Conservation (phyloP, 2,113 vertebrate genomes). For the Cephalophus harveyi region DNA sequence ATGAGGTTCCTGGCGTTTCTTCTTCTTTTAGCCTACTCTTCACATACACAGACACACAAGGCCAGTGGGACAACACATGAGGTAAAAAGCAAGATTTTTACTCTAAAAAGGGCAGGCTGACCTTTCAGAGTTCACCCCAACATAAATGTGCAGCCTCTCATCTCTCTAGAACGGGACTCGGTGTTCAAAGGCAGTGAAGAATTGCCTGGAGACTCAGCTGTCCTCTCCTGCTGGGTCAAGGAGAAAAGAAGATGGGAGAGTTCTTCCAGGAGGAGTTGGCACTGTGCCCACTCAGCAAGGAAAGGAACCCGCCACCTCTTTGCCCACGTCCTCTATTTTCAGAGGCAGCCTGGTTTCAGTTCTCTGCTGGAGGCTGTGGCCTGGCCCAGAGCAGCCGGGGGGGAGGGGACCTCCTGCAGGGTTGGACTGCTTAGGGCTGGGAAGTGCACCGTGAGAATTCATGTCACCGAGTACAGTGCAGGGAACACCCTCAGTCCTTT, state of each 20-base stretch:
- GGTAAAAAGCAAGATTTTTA: background rate
- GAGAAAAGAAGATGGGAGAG: background rate
- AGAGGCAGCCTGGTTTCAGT: background rate
- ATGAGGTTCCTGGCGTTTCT: background rate
- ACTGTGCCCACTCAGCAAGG: background rate
- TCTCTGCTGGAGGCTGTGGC: background rate
- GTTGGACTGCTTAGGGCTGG: background rate
- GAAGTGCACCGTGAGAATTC: background rate
- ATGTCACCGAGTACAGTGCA: background rate
- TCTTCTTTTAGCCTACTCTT: background rate
- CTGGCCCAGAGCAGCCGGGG: background rate
- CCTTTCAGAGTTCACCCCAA: background rate
- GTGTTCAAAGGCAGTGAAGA: background rate
- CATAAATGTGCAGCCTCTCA: background rate
- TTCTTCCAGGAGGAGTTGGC: background rate
- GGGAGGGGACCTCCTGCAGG: background rate
- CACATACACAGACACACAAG: background rate
- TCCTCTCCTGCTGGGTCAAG: background rate
- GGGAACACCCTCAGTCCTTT: background rate
- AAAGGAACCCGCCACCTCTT: background rate
- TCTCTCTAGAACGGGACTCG: background rate
- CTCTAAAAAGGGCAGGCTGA: conserved; percentile 4
- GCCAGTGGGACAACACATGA: background rate
- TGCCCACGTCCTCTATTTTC: background rate
- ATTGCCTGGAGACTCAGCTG: background rate